Evolutionary conservation across 1,140 invertebrate species (phyloP), one percentile per base, ranked within the genome.

Genomic region (Sminthurides bifidus): DNA sequence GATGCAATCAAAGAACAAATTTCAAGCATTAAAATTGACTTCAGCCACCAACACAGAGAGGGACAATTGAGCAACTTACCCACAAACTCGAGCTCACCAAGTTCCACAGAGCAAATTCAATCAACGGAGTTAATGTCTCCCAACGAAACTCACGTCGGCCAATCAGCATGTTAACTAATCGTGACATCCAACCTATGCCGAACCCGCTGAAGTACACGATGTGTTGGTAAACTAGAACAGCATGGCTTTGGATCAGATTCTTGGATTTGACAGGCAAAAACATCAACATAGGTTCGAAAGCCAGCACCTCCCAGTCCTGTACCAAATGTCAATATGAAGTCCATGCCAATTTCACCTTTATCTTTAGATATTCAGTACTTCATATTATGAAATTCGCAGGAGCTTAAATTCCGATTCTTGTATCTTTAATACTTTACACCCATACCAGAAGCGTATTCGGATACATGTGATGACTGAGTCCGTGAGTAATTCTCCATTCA

Each of bases 401-500:
- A 27, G 19, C 27, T 54, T 26, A 21, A 48, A 21, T 26, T 45
- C 45, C 30, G 35, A 45, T 33, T 45, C 15, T 49, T 37, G 6
- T 44, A 29, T 31, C 12, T 29, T 5, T 31, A 26, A 10, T 46
- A 12, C 6, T 27, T 6, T 4, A 23, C 8, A 5, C 6, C 5
- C 48, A 52, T 52, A 60, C 59, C 69, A 60, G 29, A 33, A 65
- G 45, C 0, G 68, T 66, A 50, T 69, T 70, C 1, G 68, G 58
- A 52, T 58, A 68, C 10, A 65, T 19, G 35, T 70, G 68, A 52
- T 70, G 68, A 48, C 62, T 65, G 3, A 70, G 38, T 5, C 51
- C 67, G 44, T 70, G 68, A 15, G 46, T 66, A 8, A 69, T 61
- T 19, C 66, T 60, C 64, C 66, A 70, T 27, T 70, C 67, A 44